phyloP scores from a whole-genome alignment of 2,888 invertebrate genomes.

The Caenorhabditis afra region DNA sequence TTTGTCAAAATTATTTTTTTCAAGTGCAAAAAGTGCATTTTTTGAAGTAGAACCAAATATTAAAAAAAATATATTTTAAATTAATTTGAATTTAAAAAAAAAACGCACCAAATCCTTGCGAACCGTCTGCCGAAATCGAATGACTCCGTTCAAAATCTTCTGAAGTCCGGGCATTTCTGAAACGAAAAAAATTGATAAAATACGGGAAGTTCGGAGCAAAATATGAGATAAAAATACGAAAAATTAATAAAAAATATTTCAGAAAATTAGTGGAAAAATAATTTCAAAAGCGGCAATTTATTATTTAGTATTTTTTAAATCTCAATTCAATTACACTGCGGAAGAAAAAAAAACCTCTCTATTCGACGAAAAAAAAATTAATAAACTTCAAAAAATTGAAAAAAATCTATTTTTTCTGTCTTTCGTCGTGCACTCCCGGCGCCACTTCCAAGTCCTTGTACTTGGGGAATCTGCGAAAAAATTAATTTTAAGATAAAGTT shows the following conservation, averaged over 20 bases:
- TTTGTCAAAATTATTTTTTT: neutral
- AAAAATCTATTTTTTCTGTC: conserved; percentile 14
- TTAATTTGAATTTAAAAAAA: neutral
- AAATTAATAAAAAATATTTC: conserved; percentile 1
- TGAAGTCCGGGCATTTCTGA: conserved; percentile 70
- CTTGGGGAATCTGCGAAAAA: conserved; percentile 63
- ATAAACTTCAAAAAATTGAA: conserved; percentile 4
- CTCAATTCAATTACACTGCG: too few relatives aligned
- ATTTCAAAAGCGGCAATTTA: neutral
- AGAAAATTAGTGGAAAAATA: conserved; percentile 14
- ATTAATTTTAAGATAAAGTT: neutral
- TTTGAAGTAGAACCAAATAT: too few relatives aligned
- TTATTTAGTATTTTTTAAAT: neutral
- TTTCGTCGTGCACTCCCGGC: conserved; percentile 59
- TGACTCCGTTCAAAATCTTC: conserved; percentile 77
- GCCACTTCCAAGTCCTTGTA: conserved; percentile 73
- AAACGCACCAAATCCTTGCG: conserved; percentile 71
- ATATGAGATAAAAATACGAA: conserved; percentile 8
- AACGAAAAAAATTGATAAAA: conserved; percentile 3
- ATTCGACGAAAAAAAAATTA: too few relatives aligned
- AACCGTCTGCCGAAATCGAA: conserved; percentile 76
- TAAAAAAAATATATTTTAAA: conserved; percentile 1
- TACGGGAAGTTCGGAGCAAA: neutral
- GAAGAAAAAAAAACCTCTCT: too few relatives aligned
- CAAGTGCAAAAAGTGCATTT: conserved; percentile 5